phyloP scores from a whole-genome alignment of 1,140 invertebrate genomes.

The Doryteuthis pealeii region DNA sequence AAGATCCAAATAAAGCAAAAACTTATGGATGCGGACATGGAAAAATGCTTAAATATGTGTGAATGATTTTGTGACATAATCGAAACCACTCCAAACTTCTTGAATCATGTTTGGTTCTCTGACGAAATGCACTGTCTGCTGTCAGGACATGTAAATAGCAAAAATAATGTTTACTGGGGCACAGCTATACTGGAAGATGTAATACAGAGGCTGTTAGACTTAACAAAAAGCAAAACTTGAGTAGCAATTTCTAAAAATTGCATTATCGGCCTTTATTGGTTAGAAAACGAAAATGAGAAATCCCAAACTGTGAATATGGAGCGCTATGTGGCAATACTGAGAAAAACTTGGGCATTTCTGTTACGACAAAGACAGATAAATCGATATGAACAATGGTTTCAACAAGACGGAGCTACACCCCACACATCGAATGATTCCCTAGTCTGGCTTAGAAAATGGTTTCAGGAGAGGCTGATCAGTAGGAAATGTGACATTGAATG shows the following conservation, averaged over 20 bases:
- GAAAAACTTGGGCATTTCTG: neutral
- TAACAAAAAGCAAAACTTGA: neutral
- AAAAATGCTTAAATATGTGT: neutral
- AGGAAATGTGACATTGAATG: too few relatives aligned
- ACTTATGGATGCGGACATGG: neutral
- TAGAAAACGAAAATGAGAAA: constrained; percentile 2
- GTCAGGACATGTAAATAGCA: constrained; percentile 2
- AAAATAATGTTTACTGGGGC: neutral
- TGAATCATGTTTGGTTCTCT: neutral
- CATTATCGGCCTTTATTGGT: neutral
- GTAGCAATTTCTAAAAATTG: neutral
- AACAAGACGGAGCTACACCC: neutral
- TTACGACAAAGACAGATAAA: neutral
- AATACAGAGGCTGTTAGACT: neutral
- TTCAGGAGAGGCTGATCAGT: too few relatives aligned
- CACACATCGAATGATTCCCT: neutral
- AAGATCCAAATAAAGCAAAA: neutral
- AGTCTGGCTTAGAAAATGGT: neutral
- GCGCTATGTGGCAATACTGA: neutral
- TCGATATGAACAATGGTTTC: neutral
- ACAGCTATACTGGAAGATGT: neutral
- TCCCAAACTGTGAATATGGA: neutral
- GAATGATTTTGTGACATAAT: neutral
- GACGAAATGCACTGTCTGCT: neutral
- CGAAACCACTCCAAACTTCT: neutral